Evolutionary conservation across 2,797 vertebrate species (phyloP), one percentile per base, ranked within the genome.

Genomic region (Tokudaia tokunoshimensis): DNA sequence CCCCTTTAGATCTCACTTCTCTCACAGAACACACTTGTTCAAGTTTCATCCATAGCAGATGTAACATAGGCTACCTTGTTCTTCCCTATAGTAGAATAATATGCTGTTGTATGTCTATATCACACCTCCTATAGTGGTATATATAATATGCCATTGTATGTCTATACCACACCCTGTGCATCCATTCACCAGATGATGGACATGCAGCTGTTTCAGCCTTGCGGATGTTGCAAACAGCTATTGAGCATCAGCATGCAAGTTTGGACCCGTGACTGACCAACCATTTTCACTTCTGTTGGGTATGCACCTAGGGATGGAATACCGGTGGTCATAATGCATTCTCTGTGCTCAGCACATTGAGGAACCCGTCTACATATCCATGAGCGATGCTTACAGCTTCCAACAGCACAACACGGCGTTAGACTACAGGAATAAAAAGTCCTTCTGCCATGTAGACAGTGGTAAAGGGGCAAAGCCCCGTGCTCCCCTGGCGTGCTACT

Each of bases 381-480:
- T 59, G 67, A 76, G 92, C 91, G 47, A 63, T 55, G 47, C 14
- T 57, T 3, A 26, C 55, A 47, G 94, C 55, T 89, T 94, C 94
- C 29, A 80, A 65, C 79, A 74, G 74, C 84, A 79, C 59, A 29
- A 37, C 79, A 80, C 67, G 86, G 84, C 88, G 92, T 75, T 75
- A 78, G 78, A 82, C 92, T 82, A 90, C 93, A 95, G 55, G 92
- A 96, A 81, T 67, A 63, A 78, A 96, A 75, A 93, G 29, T 70
- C 52, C 89, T 72, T 85, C 74, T 63, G 59, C 84, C 13, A 13
- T 20, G 57, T 85, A 91, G 91, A 37, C 67, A 78, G 44, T 24
- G 1, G 82, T 75, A 84, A 89, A 50, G 41, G 57, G 52, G 67
- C 17, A 22, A 9, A 67, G 74, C 74, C 61, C 94, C 20, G 12